Base-by-base conservation (phyloP, 2,797 vertebrate species). In the Pristis pectinata region DNA sequence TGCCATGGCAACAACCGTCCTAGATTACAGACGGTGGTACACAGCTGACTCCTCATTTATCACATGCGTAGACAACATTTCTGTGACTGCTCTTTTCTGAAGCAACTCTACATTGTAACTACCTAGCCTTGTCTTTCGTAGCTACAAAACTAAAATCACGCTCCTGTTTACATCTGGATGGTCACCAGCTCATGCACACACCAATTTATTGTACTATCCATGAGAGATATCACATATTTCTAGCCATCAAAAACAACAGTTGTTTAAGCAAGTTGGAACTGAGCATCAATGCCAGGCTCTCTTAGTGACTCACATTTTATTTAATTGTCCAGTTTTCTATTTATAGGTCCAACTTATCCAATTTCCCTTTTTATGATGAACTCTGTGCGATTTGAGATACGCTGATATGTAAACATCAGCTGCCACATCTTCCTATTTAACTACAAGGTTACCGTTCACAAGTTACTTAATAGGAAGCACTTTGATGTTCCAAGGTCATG, bases 1-100 rank as follows among this genome's bases (percentile, higher is more conserved):
- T 96, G 93, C 96, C 96, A 97, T 95, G 56, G 96, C 95, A 97
- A 97, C 97, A 79, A 95, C 72, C 59, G 76, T 95, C 95, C 95
- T 95, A 92, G 93, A 96, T 96, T 95, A 95, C 96, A 95, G 95
- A 95, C 95, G 83, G 3, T 15, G 95, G 95, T 95, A 96, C 96
- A 96, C 95, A 96, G 96, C 96, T 96, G 95, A 96, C 96, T 94
- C 94, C 74, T 96, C 95, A 95, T 96, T 96, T 95, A 96, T 96
- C 95, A 96, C 95, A 96, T 93, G 94, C 19, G 95, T 95, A 95
- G 95, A 95, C 94, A 95, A 95, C 85, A 95, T 72, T 76, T 89
- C 94, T 17, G 72, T 59, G 70, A 53, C 92, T 94, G 92, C 92
- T 94, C 92, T 76, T 94, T 94, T 94, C 44, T 53, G 70, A 53